Evolutionary conservation across 2,888 invertebrate genomes (phyloP), one percentile per base, ranked within the genome.

Genomic region (Leptinotarsa peninsularis): DNA sequence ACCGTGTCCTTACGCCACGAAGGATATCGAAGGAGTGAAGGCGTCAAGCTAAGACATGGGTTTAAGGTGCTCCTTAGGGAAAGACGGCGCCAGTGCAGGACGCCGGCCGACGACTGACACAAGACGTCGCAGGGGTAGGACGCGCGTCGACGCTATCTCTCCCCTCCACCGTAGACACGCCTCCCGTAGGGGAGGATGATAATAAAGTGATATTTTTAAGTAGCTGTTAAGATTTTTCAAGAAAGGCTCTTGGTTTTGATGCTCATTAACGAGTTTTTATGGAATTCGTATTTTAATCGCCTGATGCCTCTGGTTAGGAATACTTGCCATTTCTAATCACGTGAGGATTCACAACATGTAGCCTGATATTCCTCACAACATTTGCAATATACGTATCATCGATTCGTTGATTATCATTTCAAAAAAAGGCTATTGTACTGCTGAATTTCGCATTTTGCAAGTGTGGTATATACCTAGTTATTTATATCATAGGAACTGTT

Each of bases 101-200:
- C 87, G 88, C 85, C 88, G 85, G 87, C 86, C 87, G 88, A 85
- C 88, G 88, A 88, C 88, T 88, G 88, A 86, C 86, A 86, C 86
- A 88, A 88, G 88, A 88, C 88, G 87, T 87, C 86, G 87, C 85
- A 84, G 86, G 85, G 85, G 85, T 80, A 81, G 83, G 85, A 82
- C 83, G 85, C 85, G 86, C 86, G 86, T 86, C 85, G 80, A 89
- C 88, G 81, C 85, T 82, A 82, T 80, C 84, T 81, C 81, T 80
- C 81, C 79, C 83, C 82, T 79, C 78, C 74, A 49, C 73, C 81
- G 79, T 78, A 58, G 58, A 60, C 87, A 86, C 88, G 87, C 87
- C 87, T 85, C 86, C 86, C 80, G 81, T 82, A 86, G 87, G 87
- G 87, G 87, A 85, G 82, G 83, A 78, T 79, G 81, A 81, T 87